A percentile compares a stretch with the other conserved stretches of the same genome.
phyloP scores from a whole-genome alignment of 2,797 vertebrate genomes.

The Bradypodion pumilum region DNA sequence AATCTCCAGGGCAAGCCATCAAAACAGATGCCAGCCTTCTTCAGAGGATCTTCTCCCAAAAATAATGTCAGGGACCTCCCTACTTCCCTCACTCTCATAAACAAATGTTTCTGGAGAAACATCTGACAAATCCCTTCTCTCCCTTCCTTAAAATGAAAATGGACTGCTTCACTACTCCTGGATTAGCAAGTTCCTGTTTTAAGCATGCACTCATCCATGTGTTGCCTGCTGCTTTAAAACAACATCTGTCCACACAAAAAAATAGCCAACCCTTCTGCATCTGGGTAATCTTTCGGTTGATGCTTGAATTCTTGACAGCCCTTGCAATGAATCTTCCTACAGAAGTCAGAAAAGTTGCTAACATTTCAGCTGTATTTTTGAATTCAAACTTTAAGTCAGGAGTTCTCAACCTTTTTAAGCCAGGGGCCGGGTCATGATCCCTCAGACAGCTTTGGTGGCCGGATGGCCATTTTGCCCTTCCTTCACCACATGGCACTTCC shows the following conservation, averaged over 20 bases:
- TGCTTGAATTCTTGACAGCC: slow-evolving; percentile 34
- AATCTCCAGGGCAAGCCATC: slow-evolving; percentile 32
- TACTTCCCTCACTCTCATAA: slow-evolving; percentile 20
- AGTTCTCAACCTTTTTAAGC: too few species aligned
- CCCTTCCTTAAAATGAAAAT: slow-evolving; percentile 38
- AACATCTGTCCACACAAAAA: not conserved
- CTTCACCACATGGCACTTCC: too few species aligned
- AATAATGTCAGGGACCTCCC: slow-evolving; percentile 13
- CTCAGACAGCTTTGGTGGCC: too few species aligned
- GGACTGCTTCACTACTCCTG: not conserved
- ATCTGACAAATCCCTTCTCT: slow-evolving; percentile 33
- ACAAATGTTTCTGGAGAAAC: slow-evolving; percentile 14
- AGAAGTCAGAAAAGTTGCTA: slow-evolving; percentile 2
- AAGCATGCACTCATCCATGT: slow-evolving; percentile 29
- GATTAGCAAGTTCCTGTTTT: slow-evolving; percentile 40
- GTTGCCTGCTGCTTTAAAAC: slow-evolving; percentile 3
- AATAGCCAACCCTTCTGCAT: slow-evolving; percentile 12
- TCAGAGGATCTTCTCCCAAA: slow-evolving; percentile 33
- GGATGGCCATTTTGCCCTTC: too few species aligned
- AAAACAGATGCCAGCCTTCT: slow-evolving; percentile 37
- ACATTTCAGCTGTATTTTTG: not conserved
- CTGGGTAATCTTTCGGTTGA: not conserved
- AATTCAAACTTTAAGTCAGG: slow-evolving; percentile 19
- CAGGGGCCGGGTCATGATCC: too few species aligned
- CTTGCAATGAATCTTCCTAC: slow-evolving; percentile 10